Evolutionary conservation across 2,113 vertebrate species (phyloP).

Genomic region (Pterocles orientalis): DNA sequence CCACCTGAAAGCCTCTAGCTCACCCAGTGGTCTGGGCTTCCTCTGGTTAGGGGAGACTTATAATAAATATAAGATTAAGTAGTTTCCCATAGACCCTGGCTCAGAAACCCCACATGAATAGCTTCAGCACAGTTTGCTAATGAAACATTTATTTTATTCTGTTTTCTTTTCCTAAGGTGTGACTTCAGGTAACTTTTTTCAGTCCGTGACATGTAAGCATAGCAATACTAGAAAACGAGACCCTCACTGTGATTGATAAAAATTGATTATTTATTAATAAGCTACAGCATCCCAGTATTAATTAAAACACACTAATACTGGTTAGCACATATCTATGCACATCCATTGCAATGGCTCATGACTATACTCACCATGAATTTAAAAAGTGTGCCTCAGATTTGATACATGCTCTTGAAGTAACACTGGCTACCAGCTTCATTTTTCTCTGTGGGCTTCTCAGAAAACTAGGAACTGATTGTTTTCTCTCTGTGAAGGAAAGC

Average conservation of each 20-base stretch:
- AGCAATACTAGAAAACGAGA: background rate
- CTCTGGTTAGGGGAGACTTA: background rate
- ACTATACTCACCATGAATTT: background rate
- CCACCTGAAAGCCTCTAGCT: background rate
- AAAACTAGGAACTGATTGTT: background rate
- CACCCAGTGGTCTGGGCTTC: background rate
- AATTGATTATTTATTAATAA: background rate
- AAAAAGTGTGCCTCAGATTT: background rate
- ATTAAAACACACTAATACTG: background rate
- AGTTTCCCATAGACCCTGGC: background rate
- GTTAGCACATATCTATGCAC: background rate
- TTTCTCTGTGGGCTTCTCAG: background rate
- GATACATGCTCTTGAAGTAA: background rate
- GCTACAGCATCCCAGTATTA: background rate
- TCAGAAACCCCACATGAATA: background rate
- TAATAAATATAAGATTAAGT: background rate
- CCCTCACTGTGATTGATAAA: background rate
- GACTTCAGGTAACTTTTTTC: background rate
- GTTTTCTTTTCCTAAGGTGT: background rate
- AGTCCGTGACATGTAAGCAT: background rate
- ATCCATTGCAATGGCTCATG: background rate
- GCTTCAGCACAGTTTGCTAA: background rate
- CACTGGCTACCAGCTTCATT: background rate
- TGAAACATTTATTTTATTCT: background rate
- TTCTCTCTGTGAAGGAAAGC: background rate